Evolutionary conservation across 2,113 vertebrate genomes (phyloP).

Genomic region (Synchiropus splendidus): DNA sequence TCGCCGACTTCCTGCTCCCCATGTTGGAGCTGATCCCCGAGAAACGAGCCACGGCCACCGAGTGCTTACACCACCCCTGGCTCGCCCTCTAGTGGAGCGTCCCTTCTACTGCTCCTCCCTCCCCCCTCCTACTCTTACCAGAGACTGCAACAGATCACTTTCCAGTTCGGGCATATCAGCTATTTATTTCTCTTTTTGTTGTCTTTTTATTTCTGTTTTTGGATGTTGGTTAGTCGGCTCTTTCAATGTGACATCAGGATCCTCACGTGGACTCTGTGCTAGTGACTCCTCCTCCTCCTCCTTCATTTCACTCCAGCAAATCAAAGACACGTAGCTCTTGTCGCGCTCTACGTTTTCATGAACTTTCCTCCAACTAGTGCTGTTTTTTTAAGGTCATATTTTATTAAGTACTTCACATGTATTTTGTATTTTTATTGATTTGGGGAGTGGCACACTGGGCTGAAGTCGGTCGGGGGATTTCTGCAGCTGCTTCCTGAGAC

Average conservation of each 20-base stretch:
- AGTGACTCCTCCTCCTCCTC: constrained; percentile 49
- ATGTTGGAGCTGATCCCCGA: constrained; percentile 94
- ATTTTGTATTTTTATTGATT: constrained; percentile 59
- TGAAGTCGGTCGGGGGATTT: constrained; percentile 17
- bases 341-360: constrained; percentile 22
- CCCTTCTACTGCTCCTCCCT: constrained; percentile 23
- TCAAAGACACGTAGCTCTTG: constrained; percentile 56
- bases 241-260: constrained; percentile 28
- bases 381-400: constrained; percentile 16
- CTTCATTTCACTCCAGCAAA: constrained; percentile 62
- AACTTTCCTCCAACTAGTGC: constrained; percentile 27
- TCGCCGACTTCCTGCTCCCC: constrained; percentile 90
- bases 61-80: constrained; percentile 91
- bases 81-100: constrained; percentile 73
- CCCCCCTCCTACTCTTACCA: constrained; percentile 25
- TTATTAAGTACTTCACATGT: constrained; percentile 37
- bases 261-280: too few relatives aligned
- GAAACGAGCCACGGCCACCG: constrained; percentile 87
- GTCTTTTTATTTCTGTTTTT: constrained; percentile 39
- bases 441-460: constrained; percentile 54
- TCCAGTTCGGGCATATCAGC: constrained; percentile 62
- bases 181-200: constrained; percentile 63
- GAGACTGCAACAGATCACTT: constrained; percentile 73
- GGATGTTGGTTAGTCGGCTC: constrained; percentile 34
- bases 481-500: constrained; percentile 24